These are phyloP conservation scores for Thysanoteuthis rhombus DNA, from an alignment of 2,888 invertebrate genomes.

Conservation along the genomic window DNA sequence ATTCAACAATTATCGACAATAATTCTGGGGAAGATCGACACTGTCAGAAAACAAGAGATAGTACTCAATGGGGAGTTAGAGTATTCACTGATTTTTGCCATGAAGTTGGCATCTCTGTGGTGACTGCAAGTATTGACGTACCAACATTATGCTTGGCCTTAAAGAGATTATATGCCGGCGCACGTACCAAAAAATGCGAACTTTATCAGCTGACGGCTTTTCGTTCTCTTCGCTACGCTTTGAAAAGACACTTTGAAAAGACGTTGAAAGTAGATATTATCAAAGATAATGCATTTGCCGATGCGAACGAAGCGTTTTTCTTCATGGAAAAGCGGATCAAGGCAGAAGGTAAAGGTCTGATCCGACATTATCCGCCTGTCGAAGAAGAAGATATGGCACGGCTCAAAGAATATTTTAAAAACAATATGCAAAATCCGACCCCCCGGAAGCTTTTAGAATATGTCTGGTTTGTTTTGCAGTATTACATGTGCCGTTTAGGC, in stretches of 20 bases:
- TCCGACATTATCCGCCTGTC: neutral
- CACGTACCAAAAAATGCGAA: constrained; percentile 22
- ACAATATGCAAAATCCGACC: constrained; percentile 18
- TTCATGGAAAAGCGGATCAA: constrained; percentile 15
- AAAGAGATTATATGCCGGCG: constrained; percentile 16
- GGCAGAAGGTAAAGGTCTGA: neutral
- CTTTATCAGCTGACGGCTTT: constrained; percentile 27
- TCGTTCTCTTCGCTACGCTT: constrained; percentile 17
- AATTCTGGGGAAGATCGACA: neutral
- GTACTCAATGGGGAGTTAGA: neutral
- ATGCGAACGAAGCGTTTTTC: constrained; percentile 13
- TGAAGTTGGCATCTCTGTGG: constrained; percentile 16
- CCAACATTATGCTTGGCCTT: neutral
- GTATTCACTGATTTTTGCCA: constrained; percentile 21
- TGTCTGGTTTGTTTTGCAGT: constrained; percentile 27
- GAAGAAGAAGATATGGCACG: constrained; percentile 16
- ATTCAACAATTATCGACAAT: neutral
- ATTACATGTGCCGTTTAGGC: neutral
- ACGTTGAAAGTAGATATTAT: constrained; percentile 18
- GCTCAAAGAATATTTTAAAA: constrained; percentile 21
- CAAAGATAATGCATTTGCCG: neutral
- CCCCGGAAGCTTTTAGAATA: constrained; percentile 20
- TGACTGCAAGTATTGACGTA: neutral
- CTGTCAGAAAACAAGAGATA: constrained; percentile 13
- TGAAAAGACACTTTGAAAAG: neutral